phyloP scores from a whole-genome alignment of 2,113 vertebrate species.

The Cichladusa arquata region DNA sequence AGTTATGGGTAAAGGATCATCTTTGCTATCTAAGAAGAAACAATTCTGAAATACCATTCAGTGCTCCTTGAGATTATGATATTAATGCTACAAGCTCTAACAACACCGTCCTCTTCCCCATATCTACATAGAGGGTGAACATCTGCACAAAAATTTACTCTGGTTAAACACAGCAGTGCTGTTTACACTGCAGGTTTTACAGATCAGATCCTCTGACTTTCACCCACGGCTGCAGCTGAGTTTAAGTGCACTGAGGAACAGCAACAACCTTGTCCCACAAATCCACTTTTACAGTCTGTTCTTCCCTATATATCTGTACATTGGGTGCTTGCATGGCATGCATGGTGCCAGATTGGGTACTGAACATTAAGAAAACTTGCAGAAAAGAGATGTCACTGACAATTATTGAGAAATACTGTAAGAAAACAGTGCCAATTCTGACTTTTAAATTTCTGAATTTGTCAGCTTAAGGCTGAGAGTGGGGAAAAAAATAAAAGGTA shows the following conservation, averaged over 20 bases:
- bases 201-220: background rate
- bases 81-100: background rate
- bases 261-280: background rate
- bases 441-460: background rate
- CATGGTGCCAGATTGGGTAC: background rate
- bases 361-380: background rate
- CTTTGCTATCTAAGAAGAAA: background rate
- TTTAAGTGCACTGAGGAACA: background rate
- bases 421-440: background rate
- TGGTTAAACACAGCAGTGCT: background rate
- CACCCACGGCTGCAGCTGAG: background rate
- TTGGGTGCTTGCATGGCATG: background rate
- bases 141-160: background rate
- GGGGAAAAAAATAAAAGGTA: background rate
- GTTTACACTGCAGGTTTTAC: background rate
- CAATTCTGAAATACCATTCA: background rate
- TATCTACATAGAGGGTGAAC: background rate
- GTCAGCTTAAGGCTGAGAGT: background rate
- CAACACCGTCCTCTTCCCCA: background rate
- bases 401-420: background rate
- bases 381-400: background rate
- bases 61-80: background rate
- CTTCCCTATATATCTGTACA: background rate
- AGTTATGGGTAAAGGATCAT: background rate
- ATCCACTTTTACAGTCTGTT: fast-evolving